phyloP scores from a whole-genome alignment of 2,888 invertebrate species.

The Conchocele bisecta region DNA sequence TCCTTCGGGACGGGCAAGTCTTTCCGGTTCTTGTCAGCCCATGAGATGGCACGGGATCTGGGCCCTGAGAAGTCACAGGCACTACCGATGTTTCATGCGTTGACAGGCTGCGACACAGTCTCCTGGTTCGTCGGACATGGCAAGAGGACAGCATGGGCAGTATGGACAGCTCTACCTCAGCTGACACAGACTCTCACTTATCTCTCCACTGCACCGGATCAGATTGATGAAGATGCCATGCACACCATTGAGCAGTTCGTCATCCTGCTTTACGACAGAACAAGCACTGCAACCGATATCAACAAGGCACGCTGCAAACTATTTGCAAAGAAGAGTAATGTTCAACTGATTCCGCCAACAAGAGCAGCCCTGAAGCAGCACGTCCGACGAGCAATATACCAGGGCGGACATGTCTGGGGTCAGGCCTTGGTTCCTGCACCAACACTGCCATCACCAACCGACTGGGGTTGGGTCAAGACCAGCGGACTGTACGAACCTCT shows the following conservation, averaged over 20 bases:
- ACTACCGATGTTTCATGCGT: slow-evolving; percentile 11
- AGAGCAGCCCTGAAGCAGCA: not conserved
- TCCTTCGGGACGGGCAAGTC: slow-evolving; percentile 15
- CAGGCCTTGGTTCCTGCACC: not conserved
- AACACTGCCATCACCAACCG: not conserved
- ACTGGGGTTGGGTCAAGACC: not conserved
- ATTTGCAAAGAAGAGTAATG: not conserved
- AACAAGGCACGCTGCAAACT: not conserved
- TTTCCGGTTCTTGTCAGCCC: not conserved
- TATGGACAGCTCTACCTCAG: not conserved
- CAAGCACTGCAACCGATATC: not conserved
- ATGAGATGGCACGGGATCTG: not conserved
- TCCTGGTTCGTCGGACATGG: slow-evolving; percentile 10
- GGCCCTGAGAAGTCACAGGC: not conserved
- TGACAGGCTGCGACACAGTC: slow-evolving; percentile 23
- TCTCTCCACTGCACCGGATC: not conserved
- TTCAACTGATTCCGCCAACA: not conserved
- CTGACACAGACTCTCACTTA: not conserved
- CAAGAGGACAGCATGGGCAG: slow-evolving; percentile 14
- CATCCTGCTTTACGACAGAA: slow-evolving; percentile 1
- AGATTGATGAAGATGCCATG: not conserved
- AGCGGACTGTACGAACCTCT: not conserved
- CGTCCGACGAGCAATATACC: not conserved
- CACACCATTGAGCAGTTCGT: not conserved
- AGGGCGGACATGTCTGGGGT: not conserved